These are phyloP conservation scores for Lineus longissimus DNA, from an alignment of 1,140 invertebrate species.

Conservation along the genomic window DNA sequence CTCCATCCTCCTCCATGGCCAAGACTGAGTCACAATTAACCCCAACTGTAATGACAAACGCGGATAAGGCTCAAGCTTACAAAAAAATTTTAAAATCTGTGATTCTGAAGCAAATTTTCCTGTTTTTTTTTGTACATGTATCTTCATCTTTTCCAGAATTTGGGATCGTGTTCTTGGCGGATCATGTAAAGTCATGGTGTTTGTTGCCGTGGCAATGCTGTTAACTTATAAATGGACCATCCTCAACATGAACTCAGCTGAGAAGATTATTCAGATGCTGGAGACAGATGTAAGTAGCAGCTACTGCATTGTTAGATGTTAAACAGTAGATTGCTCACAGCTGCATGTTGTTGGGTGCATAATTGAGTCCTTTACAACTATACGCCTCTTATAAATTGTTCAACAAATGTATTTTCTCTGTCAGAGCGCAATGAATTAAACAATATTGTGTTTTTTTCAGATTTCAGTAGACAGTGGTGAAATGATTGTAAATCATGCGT, in stretches of 20 bases:
- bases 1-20: too few species aligned
- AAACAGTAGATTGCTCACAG: too few species aligned
- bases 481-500: constrained; percentile 72
- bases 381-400: background rate
- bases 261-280: background rate
- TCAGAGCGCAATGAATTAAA: background rate
- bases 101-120: background rate
- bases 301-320: too few species aligned
- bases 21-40: too few species aligned
- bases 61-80: too few species aligned
- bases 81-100: too few species aligned
- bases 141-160: constrained; percentile 61
- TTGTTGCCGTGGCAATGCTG: constrained; percentile 70
- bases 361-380: background rate
- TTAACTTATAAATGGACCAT: constrained; percentile 66
- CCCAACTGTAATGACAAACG: too few species aligned
- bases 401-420: background rate
- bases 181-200: constrained; percentile 75
- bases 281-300: background rate
- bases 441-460: constrained; percentile 55
- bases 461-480: constrained; percentile 72
- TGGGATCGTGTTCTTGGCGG: constrained; percentile 86
- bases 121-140: background rate
- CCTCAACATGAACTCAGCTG: constrained; percentile 56
- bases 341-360: background rate